A percentile compares a stretch with the other conserved stretches of the same genome.
Conservation (phyloP, 2,888 invertebrate genomes). For the Apodemia zela region DNA sequence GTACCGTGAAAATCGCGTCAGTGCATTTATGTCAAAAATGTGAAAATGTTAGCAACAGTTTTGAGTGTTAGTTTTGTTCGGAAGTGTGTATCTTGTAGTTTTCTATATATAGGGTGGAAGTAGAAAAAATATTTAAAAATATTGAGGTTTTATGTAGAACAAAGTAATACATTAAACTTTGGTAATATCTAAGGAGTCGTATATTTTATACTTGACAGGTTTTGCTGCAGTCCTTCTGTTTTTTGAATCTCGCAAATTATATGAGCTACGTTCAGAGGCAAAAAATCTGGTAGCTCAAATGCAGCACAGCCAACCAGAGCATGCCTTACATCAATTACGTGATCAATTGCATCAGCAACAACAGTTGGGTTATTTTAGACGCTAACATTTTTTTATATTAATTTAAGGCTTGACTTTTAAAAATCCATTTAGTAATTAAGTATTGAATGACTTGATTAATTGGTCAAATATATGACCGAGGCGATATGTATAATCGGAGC, state of each 20-base stretch:
- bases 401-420: not conserved
- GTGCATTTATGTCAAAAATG: no score
- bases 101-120: no score
- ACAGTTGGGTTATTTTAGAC: conserved; percentile 37
- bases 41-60: no score
- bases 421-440: not conserved
- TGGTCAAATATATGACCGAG: not conserved
- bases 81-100: no score
- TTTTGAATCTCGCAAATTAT: conserved; percentile 85
- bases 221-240: conserved; percentile 86
- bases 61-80: no score
- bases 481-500: not conserved
- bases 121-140: no score
- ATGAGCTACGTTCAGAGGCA: conserved; percentile 87
- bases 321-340: conserved; percentile 65
- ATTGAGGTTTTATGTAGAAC: no score
- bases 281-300: conserved; percentile 94
- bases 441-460: not conserved
- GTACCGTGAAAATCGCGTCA: no score
- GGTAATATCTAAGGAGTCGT: no score
- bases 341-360: conserved; percentile 68
- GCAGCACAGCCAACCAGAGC: conserved; percentile 86
- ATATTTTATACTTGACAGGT: conserved; percentile 50
- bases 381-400: conserved; percentile 23
- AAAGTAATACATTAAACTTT: not conserved